phyloP scores from a whole-genome alignment of 2,113 vertebrate genomes.

The Brachionichthys hirsutus region DNA sequence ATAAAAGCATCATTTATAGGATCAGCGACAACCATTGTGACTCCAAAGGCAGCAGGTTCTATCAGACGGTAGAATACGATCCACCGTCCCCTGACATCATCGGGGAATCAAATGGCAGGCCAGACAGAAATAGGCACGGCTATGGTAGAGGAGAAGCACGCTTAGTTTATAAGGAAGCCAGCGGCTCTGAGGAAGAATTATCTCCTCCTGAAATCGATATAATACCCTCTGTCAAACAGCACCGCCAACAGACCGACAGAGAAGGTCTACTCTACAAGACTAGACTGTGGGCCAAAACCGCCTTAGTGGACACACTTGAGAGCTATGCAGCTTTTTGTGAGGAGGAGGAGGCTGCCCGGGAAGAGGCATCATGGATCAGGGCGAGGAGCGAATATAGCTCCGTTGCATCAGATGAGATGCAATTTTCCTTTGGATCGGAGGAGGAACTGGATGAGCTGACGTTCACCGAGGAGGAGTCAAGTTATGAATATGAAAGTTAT shows the following conservation, averaged over 20 bases:
- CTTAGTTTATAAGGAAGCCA: slow-evolving; percentile 69
- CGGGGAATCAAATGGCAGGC: slow-evolving; percentile 72
- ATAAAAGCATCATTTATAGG: slow-evolving; percentile 73
- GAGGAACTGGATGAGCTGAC: slow-evolving; percentile 82
- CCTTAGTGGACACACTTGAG: slow-evolving; percentile 65
- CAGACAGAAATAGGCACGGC: slow-evolving; percentile 67
- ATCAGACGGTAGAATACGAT: slow-evolving; percentile 74
- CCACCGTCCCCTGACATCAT: slow-evolving; percentile 60
- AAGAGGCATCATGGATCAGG: slow-evolving; percentile 56
- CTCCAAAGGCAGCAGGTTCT: slow-evolving; percentile 68
- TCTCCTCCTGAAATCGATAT: slow-evolving; percentile 75
- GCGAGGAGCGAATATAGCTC: slow-evolving; percentile 80
- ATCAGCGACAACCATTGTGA: slow-evolving; percentile 62
- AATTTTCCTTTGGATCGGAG: slow-evolving; percentile 82
- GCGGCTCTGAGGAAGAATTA: slow-evolving; percentile 73
- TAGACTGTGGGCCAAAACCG: slow-evolving; percentile 76
- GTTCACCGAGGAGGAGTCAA: slow-evolving; percentile 60
- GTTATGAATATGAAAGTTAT: slow-evolving; percentile 69
- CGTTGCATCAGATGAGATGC: slow-evolving; percentile 85
- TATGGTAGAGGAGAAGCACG: slow-evolving; percentile 59
- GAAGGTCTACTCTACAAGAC: slow-evolving; percentile 86
- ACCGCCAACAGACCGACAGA: slow-evolving; percentile 56
- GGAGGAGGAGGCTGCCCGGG: slow-evolving; percentile 53
- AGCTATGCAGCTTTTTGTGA: slow-evolving; percentile 74
- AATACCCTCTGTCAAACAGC: slow-evolving; percentile 68